Base-by-base conservation (phyloP, 2,113 vertebrate genomes). In the Pipra filicauda region DNA sequence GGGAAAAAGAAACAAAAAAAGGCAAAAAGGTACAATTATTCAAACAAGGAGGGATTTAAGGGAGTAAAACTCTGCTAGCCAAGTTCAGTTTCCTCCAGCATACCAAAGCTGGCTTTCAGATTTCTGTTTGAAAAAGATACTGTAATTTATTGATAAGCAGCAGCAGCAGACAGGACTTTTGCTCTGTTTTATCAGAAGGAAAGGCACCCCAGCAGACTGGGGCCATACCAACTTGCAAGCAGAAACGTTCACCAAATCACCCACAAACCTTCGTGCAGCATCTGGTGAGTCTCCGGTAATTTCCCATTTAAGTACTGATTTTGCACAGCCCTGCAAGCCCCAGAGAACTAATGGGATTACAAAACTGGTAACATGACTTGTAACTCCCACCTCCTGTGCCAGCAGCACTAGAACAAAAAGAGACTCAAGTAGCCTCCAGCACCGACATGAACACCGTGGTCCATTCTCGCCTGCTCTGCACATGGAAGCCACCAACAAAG, bases 251-350 rank as follows among this genome's bases (percentile, higher is more conserved):
- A 78, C 66, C 24, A 3, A 88, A 90, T 67, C 95, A 37, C 51
- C 39, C 80, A n/a, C 83, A 92, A 94, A 78, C 28, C 83, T 92
- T 78, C 46, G 83, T 49, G 64, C 9, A 2, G 70, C 91, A 94
- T 94, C 96, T 94, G 96, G 65, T 2, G 3, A 92, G 85, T 95
- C 93, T 89, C 83, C 58, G 88, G 83, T 88, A 78, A 94, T 93
- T 96, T 96, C 88, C 96, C 76, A 92, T 65, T 61, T 69, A 72
- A 90, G 86, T 75, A 89, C 72, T 94, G 93, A 94, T 91, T 92
- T 77, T 94, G 90, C 79, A 96, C 90, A 96, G 92, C 82, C 78
- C 82, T 77, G 61, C 48, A 74, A 93, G 23, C 69, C 88, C 15
- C 0, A 72, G 92, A 96, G 83, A 71, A 84, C 79, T 92, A 85